These are phyloP conservation scores for Drosophila rellima DNA, from an alignment of 2,888 invertebrate species.

Conservation along the genomic window DNA sequence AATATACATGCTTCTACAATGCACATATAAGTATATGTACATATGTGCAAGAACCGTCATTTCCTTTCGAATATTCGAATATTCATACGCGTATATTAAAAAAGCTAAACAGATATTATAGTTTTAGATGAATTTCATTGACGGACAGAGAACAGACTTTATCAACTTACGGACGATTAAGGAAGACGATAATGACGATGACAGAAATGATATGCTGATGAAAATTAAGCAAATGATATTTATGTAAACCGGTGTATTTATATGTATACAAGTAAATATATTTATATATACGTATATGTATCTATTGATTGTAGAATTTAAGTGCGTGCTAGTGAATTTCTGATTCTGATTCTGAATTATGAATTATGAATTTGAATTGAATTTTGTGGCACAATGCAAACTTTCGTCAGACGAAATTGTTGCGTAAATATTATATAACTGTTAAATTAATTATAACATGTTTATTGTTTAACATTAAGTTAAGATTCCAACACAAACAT, in stretches of 20 bases:
- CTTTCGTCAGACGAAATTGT: slow-evolving; percentile 65
- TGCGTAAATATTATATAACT: slow-evolving; percentile 39
- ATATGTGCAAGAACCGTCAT: neutral
- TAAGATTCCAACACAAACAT: slow-evolving; percentile 15
- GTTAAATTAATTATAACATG: slow-evolving; percentile 66
- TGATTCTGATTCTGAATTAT: slow-evolving; percentile 17
- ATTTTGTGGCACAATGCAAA: slow-evolving; percentile 19
- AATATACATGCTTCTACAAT: neutral
- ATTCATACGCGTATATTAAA: neutral
- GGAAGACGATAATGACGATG: neutral
- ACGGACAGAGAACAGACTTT: slow-evolving; percentile 1
- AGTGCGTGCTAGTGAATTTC: slow-evolving; percentile 63
- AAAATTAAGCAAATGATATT: slow-evolving; percentile 29
- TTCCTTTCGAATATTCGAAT: neutral
- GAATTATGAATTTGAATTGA: slow-evolving; percentile 10
- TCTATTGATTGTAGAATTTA: slow-evolving; percentile 62
- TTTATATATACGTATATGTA: slow-evolving; percentile 56
- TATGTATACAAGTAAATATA: slow-evolving; percentile 49
- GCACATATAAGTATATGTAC: too few species aligned
- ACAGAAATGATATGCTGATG: slow-evolving; percentile 1
- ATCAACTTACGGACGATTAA: neutral
- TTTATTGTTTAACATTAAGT: slow-evolving; percentile 39
- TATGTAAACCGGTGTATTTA: slow-evolving; percentile 45
- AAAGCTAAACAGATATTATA: slow-evolving; percentile 29
- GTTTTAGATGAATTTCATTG: slow-evolving; percentile 40